Percentiles rank a stretch among this genome's conserved stretches.
phyloP scores from a whole-genome alignment of 2,888 invertebrate genomes.

The Pycnomerus fuliginosus region DNA sequence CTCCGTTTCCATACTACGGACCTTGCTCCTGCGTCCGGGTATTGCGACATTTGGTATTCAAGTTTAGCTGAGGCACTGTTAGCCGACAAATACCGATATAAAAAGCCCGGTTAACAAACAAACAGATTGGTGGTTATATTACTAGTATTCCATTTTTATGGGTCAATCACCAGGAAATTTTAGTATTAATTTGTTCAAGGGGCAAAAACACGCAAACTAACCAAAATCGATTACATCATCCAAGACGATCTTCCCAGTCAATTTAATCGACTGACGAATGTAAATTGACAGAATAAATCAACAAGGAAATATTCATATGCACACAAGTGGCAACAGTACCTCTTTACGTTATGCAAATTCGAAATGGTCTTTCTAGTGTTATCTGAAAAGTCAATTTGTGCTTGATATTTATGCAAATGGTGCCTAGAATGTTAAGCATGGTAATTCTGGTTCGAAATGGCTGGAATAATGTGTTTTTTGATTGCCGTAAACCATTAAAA shows the following conservation, averaged over 20 bases:
- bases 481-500: constrained; percentile 19
- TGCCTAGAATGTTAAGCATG: constrained; percentile 21
- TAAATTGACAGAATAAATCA: constrained; percentile 11
- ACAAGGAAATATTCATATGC: constrained; percentile 11
- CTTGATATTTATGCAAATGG: constrained; percentile 29
- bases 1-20: too few relatives aligned
- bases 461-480: constrained; percentile 19
- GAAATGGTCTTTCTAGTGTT: constrained; percentile 21
- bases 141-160: too few relatives aligned
- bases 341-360: constrained; percentile 22
- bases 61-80: too few relatives aligned
- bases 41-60: too few relatives aligned
- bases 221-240: constrained; percentile 1
- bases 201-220: constrained; percentile 8
- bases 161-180: too few relatives aligned
- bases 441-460: constrained; percentile 20
- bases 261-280: constrained; percentile 8
- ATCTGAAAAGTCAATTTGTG: constrained; percentile 29
- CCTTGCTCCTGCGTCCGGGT: too few relatives aligned
- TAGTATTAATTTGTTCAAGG: too few relatives aligned
- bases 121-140: too few relatives aligned
- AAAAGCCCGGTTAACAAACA: too few relatives aligned
- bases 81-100: too few relatives aligned
- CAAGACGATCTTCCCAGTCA: not conserved
- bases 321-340: constrained; percentile 6